These are phyloP conservation scores for Apteryx mantelli DNA, from an alignment of 2,113 vertebrate species.

Conservation along the genomic window DNA sequence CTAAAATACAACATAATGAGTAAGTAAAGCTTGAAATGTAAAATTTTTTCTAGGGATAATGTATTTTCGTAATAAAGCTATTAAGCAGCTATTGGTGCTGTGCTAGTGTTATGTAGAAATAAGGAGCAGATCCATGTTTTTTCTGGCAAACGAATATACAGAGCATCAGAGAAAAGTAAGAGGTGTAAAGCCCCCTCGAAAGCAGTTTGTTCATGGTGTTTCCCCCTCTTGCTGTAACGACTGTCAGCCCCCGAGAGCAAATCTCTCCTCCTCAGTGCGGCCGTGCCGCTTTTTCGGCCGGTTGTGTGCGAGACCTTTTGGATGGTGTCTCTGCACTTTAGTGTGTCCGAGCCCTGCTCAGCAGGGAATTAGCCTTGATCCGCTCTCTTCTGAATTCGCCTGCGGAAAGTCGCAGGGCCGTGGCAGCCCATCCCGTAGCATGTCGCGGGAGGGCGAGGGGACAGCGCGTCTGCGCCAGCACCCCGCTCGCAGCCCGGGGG, in stretches of 20 bases:
- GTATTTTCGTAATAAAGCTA: not conserved
- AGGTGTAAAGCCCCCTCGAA: not conserved
- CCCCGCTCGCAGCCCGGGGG: too few species aligned
- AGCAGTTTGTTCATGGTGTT: not conserved
- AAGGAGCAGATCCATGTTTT: not conserved
- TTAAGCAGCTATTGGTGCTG: not conserved
- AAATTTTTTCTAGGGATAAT: not conserved
- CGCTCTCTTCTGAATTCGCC: not conserved
- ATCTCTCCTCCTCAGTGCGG: not conserved
- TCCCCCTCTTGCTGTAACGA: not conserved
- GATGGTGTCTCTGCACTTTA: not conserved
- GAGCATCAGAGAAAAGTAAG: constrained; percentile 13
- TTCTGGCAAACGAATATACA: not conserved
- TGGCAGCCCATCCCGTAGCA: not conserved
- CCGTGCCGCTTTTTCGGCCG: not conserved
- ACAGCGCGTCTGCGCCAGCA: not conserved
- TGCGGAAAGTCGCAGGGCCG: not conserved
- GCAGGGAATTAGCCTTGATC: constrained; percentile 6
- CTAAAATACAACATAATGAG: not conserved
- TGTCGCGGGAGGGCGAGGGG: not conserved
- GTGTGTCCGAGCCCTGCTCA: not conserved
- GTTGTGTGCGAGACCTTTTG: not conserved
- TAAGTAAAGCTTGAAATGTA: not conserved
- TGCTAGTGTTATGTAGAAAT: not conserved
- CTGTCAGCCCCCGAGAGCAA: not conserved